These are phyloP conservation scores for Ptiloglossa arizonensis DNA, from an alignment of 1,140 invertebrate species.

Conservation along the genomic window DNA sequence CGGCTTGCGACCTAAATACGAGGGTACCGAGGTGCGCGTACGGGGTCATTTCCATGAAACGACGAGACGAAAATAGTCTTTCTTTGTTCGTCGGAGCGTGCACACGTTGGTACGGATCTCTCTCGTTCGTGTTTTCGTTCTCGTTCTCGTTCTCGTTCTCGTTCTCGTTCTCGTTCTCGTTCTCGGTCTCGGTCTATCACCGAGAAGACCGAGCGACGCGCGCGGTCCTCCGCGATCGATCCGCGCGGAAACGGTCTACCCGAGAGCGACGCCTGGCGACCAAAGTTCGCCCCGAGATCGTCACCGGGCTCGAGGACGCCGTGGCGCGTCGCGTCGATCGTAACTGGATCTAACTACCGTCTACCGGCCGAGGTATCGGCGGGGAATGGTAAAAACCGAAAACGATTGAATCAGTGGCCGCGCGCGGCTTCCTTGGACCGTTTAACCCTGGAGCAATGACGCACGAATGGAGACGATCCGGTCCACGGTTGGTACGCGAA, in stretches of 20 bases:
- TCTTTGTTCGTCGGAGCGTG: slow-evolving; percentile 59
- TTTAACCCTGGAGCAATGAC: slow-evolving; percentile 63
- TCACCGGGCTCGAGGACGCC: not conserved
- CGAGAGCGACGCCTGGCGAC: no score
- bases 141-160: no score
- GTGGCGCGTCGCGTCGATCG: slow-evolving; percentile 11
- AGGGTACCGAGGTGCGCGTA: slow-evolving; percentile 51
- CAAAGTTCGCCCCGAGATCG: no score
- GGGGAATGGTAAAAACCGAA: slow-evolving; percentile 43
- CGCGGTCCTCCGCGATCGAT: slow-evolving; percentile 48
- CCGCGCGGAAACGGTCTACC: not conserved
- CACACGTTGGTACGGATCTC: slow-evolving; percentile 2
- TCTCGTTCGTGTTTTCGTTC: no score
- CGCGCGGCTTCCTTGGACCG: slow-evolving; percentile 47
- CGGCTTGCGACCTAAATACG: slow-evolving; percentile 70
- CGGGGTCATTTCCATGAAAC: slow-evolving; percentile 68
- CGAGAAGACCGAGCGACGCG: not conserved
- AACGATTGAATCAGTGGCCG: slow-evolving; percentile 61
- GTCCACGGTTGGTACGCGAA: slow-evolving; percentile 9
- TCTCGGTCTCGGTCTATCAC: not conserved
- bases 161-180: no score
- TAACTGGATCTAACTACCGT: slow-evolving; percentile 39
- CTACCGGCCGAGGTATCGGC: not conserved
- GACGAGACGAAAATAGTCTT: slow-evolving; percentile 63
- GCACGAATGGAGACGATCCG: slow-evolving; percentile 32